Conservation (phyloP, 2,113 vertebrate genomes). For the Marmota monax region DNA sequence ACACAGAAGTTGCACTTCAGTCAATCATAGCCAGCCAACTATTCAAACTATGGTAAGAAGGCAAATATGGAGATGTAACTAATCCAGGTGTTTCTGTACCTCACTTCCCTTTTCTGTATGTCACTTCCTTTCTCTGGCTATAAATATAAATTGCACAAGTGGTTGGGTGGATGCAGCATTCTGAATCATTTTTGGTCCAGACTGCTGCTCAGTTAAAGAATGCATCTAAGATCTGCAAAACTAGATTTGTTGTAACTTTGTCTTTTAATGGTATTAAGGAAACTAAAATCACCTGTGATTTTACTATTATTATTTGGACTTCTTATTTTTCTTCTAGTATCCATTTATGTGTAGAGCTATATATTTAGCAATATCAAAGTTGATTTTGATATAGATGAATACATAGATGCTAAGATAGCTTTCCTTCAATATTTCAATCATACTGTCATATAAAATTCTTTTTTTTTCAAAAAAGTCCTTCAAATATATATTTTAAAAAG, state of each 20-base stretch:
- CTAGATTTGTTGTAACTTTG: not conserved
- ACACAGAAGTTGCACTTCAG: not conserved
- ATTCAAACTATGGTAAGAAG: not conserved
- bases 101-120: not conserved
- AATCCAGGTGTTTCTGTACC: not conserved
- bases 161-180: not conserved
- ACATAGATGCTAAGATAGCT: not conserved
- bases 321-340: not conserved
- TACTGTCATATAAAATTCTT: not conserved
- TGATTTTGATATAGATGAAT: not conserved
- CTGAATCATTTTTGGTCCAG: not conserved
- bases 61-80: not conserved
- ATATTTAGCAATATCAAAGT: not conserved
- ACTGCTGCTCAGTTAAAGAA: not conserved
- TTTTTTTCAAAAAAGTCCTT: not conserved
- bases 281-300: not conserved
- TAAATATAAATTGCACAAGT: not conserved
- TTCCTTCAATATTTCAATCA: not conserved
- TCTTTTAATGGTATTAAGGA: not conserved
- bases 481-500: not conserved
- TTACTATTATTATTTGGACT: not conserved
- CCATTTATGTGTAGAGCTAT: not conserved
- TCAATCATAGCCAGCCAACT: not conserved
- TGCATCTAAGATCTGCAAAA: not conserved
- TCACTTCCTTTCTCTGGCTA: not conserved